These are phyloP conservation scores for Euura saliciscinereae DNA, from an alignment of 1,140 invertebrate genomes.

Conservation along the genomic window DNA sequence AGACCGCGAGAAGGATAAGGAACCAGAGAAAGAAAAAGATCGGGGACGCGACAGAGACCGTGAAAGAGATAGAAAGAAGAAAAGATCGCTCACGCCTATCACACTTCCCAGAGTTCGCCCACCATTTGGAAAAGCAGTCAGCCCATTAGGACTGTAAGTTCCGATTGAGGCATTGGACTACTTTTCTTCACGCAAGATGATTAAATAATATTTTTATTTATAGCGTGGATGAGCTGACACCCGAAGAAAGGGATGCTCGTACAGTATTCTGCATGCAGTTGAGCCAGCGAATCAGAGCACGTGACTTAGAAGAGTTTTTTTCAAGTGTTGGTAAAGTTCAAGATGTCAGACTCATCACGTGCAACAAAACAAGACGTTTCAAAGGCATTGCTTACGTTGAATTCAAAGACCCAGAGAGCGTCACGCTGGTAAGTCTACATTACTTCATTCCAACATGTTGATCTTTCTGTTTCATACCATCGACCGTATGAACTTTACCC, in stretches of 20 bases:
- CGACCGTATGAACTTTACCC: background rate
- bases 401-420: slow-evolving; percentile 97
- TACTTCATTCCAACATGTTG: slow-evolving; percentile 8
- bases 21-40: slow-evolving; percentile 30
- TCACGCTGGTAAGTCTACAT: slow-evolving; percentile 77
- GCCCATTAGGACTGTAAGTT: slow-evolving; percentile 57
- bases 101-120: slow-evolving; percentile 56
- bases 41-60: slow-evolving; percentile 46
- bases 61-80: slow-evolving; percentile 47
- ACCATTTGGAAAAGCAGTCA: slow-evolving; percentile 56
- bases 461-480: slow-evolving; percentile 5
- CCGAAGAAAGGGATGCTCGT: slow-evolving; percentile 96
- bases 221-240: slow-evolving; percentile 78
- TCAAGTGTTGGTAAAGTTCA: slow-evolving; percentile 97
- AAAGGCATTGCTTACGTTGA: slow-evolving; percentile 99
- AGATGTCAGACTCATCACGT: slow-evolving; percentile 98
- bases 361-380: slow-evolving; percentile 97
- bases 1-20: slow-evolving; percentile 50
- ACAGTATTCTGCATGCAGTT: slow-evolving; percentile 99
- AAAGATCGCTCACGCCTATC: slow-evolving; percentile 58
- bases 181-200: background rate
- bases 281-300: slow-evolving; percentile 90
- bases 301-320: slow-evolving; percentile 99
- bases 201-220: slow-evolving; percentile 24
- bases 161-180: background rate